Evolutionary conservation across 2,797 vertebrate species (phyloP).

Genomic region (Lerista edwardsae): DNA sequence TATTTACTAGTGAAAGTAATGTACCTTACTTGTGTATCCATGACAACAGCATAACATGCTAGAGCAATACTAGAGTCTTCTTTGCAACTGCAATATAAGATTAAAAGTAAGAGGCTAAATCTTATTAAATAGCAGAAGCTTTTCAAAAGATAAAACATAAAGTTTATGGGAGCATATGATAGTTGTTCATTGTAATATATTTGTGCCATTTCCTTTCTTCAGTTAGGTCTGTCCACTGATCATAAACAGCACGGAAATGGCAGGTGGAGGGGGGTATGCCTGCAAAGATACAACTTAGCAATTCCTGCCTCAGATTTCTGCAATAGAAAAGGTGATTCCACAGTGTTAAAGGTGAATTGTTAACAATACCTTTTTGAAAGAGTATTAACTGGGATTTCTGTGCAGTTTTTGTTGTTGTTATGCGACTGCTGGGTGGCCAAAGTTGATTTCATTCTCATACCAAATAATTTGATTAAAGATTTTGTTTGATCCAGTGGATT

Average conservation of each 20-base stretch:
- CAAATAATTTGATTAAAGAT: constrained; percentile 53
- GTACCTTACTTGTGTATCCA: constrained; percentile 82
- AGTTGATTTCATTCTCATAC: constrained; percentile 23
- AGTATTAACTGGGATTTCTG: constrained; percentile 22
- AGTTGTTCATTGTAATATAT: constrained; percentile 41
- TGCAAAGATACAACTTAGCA: constrained; percentile 48
- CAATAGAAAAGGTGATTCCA: constrained; percentile 29
- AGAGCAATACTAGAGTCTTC: constrained; percentile 76
- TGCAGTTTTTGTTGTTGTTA: constrained; percentile 33
- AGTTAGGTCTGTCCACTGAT: background rate
- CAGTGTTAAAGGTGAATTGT: constrained; percentile 28
- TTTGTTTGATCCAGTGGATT: constrained; percentile 35
- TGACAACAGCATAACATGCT: constrained; percentile 84
- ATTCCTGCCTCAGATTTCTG: constrained; percentile 34
- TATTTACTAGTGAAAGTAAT: constrained; percentile 83
- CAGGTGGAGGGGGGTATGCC: background rate
- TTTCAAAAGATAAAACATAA: constrained; percentile 65
- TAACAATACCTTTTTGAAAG: constrained; percentile 44
- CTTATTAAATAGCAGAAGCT: constrained; percentile 65
- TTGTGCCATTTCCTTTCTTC: constrained; percentile 52
- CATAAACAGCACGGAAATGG: constrained; percentile 35
- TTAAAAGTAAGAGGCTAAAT: constrained; percentile 72
- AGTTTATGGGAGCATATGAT: constrained; percentile 45
- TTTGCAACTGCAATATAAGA: constrained; percentile 71
- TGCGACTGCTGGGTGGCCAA: constrained; percentile 28